Conservation (phyloP, 2,113 vertebrate species). For the Gambusia holbrooki region DNA sequence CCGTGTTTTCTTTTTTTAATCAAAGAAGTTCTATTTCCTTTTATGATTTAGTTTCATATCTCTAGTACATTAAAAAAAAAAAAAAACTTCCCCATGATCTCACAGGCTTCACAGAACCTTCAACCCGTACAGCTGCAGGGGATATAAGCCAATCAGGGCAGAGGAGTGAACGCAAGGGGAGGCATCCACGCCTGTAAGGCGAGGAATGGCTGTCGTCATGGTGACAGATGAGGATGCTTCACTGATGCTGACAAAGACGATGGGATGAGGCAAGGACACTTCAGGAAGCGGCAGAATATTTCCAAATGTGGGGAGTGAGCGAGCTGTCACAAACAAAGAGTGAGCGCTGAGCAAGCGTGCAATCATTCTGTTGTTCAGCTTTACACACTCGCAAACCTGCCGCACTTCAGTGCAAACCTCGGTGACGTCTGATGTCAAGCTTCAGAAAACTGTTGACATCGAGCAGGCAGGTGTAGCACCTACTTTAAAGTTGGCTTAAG, state of each 20-base stretch:
- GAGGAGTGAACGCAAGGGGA: constrained; percentile 53
- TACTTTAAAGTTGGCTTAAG: no score
- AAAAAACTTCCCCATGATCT: constrained; percentile 3
- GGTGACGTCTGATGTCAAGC: constrained; percentile 2
- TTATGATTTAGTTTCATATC: constrained; percentile 6
- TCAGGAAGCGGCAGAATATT: constrained; percentile 49
- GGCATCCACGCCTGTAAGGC: constrained; percentile 49
- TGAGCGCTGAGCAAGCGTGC: constrained; percentile 1
- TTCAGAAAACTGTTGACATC: constrained; percentile 13
- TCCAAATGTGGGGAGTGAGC: constrained; percentile 26
- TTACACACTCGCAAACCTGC: constrained; percentile 22
- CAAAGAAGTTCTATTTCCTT: constrained; percentile 14
- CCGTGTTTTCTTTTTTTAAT: constrained; percentile 21
- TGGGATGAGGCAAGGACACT: constrained; percentile 62
- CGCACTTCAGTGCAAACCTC: not conserved
- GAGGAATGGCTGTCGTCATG: constrained; percentile 63
- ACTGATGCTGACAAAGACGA: constrained; percentile 66
- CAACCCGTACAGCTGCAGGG: constrained; percentile 59
- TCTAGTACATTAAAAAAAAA: constrained; percentile 2
- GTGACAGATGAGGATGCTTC: constrained; percentile 73
- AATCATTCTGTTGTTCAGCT: not conserved
- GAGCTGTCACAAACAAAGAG: constrained; percentile 13
- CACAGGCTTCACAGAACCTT: constrained; percentile 47
- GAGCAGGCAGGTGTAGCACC: constrained; percentile 35
- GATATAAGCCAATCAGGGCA: constrained; percentile 59